Base-by-base conservation (phyloP, 92 coral and sea anemone genomes). In the Siderastrea siderea region DNA sequence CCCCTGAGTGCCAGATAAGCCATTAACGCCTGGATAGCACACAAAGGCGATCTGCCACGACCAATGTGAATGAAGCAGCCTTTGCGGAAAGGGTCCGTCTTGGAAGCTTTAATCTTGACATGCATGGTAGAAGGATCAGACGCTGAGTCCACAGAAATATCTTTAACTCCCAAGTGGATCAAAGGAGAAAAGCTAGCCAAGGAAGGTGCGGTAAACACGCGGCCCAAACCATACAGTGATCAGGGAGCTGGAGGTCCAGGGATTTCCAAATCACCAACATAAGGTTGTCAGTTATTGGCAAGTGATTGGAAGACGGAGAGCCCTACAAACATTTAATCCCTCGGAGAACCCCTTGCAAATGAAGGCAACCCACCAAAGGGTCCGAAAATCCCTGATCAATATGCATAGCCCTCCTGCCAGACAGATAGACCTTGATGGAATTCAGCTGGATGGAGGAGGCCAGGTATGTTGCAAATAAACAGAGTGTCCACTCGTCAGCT, bases 1-100 rank as follows among this genome's bases (percentile, higher is more conserved):
- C 63, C 63, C 63, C 63, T 7, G 16, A 59, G 11, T 7, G 63
- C 7, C 63, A 59, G 3, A 15, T 59, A 59, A 13, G 63, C 63
- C 63, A 59, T 12, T 15, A 59, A 59, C 3, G 3, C 63, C 14
- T 59, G 63, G 12, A 59, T 15, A 3, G 63, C 12, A 15, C 16
- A 59, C 3, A 59, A 57, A 5, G 79, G 88, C 3, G 71, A 45
- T 6, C 1, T n/a, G 11, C 86, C 90, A 12, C 5, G 11, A 38
- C 87, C 82, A 69, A 84, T 71, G 47, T 81, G 49, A 19, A 84
- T 12, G 59, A 57, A 38, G 9, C 86, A 69, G 5, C 89, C 19
- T 82, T 26, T 68, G 3, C 85, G 11, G 14, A 88, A 82, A 5
- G 92, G 79, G 43, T 82, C 77, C 3, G 91, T 80, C 38, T 26